Percentiles rank a stretch among this genome's conserved stretches.
phyloP scores from a whole-genome alignment of 2,797 vertebrate genomes.

The Balearica regulorum region DNA sequence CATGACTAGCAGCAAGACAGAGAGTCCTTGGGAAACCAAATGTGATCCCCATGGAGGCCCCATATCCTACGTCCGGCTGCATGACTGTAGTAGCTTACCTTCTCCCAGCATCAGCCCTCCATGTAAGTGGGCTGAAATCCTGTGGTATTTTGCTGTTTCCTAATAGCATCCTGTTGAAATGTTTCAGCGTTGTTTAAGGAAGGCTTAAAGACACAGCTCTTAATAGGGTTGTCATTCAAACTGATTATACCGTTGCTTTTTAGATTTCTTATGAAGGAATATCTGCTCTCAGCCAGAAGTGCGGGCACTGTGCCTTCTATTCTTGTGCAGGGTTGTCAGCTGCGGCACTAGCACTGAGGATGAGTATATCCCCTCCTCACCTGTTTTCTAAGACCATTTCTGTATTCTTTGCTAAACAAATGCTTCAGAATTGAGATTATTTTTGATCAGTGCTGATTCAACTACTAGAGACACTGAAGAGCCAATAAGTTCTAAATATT shows the following conservation, averaged over 20 bases:
- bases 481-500: background rate
- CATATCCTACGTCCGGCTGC: rapidly evolving
- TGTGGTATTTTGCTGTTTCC: background rate
- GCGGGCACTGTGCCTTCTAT: background rate
- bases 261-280: background rate
- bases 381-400: background rate
- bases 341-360: background rate
- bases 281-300: background rate
- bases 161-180: background rate
- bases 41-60: background rate
- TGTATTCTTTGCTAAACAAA: background rate
- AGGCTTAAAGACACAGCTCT: background rate
- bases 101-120: background rate
- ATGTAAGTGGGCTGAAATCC: background rate
- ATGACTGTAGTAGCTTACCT: background rate
- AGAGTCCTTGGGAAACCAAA: background rate
- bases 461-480: background rate
- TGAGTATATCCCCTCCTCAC: background rate
- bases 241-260: background rate
- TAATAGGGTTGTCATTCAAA: background rate
- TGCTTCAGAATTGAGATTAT: background rate
- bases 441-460: background rate
- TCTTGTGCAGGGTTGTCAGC: background rate
- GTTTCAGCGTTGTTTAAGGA: background rate
- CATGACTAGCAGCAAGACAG: background rate